Percentiles rank a stretch among this genome's conserved stretches.
These are phyloP conservation scores for Tethea ocularis DNA, from an alignment of 2,888 invertebrate species.

Conservation along the genomic window DNA sequence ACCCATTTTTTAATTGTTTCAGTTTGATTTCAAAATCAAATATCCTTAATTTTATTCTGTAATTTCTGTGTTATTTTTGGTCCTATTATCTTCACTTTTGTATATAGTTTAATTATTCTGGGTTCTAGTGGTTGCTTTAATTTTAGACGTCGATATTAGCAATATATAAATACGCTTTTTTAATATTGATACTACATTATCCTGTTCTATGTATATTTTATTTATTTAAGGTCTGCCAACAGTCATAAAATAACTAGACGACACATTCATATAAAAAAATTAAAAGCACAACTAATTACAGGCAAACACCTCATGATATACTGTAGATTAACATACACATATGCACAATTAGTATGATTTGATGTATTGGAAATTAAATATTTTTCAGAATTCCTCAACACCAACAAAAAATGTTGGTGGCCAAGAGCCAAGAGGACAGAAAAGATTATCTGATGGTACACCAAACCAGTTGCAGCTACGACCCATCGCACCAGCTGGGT, in stretches of 20 bases:
- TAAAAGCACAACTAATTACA: no score
- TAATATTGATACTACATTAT: neutral
- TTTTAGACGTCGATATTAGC: neutral
- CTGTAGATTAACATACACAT: no score
- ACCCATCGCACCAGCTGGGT: slow-evolving; percentile 78
- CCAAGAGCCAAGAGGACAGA: slow-evolving; percentile 71
- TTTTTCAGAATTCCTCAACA: slow-evolving; percentile 62
- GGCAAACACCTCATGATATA: no score
- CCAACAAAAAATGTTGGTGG: slow-evolving; percentile 59
- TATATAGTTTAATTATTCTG: neutral
- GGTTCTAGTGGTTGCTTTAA: slow-evolving; percentile 1
- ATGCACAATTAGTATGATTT: slow-evolving; percentile 10
- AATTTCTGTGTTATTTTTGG: neutral
- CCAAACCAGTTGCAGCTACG: slow-evolving; percentile 74
- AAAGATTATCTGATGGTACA: slow-evolving; percentile 74
- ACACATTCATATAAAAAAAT: no score
- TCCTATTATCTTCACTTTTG: neutral
- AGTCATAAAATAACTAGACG: no score
- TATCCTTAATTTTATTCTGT: neutral
- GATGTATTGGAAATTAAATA: slow-evolving; percentile 10
- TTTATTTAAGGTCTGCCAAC: no score
- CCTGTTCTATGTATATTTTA: neutral
- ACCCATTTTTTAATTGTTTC: neutral
- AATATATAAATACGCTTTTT: neutral
- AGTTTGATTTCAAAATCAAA: neutral